Evolutionary conservation across 2,888 invertebrate species (phyloP).

Genomic region (Seira musarum): DNA sequence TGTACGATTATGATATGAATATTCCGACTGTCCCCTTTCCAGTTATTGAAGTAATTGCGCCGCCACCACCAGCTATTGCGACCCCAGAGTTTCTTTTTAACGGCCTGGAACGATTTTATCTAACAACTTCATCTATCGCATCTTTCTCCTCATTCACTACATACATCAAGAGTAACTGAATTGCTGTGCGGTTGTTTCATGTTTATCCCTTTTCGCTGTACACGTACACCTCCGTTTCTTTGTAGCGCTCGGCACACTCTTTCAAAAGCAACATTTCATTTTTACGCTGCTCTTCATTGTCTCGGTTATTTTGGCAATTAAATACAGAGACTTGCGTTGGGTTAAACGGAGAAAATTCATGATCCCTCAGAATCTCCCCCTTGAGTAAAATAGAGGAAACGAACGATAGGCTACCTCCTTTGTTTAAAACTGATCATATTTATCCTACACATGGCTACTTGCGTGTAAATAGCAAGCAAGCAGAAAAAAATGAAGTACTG

Average conservation of each 20-base stretch:
- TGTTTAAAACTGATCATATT: background rate
- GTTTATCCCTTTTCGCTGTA: no score
- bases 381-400: background rate
- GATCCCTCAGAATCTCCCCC: background rate
- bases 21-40: no score
- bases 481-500: background rate
- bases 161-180: no score
- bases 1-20: no score
- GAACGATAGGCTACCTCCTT: background rate
- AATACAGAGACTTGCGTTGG: slow-evolving; percentile 27
- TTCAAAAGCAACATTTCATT: no score
- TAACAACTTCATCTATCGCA: slow-evolving; percentile 43
- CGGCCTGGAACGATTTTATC: no score
- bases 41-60: no score
- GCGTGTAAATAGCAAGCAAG: background rate
- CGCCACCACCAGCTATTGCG: no score
- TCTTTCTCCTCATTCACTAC: no score
- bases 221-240: slow-evolving; percentile 17
- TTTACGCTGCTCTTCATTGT: background rate
- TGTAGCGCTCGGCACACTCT: background rate
- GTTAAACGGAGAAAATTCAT: background rate
- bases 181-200: no score
- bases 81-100: no score
- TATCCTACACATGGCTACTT: background rate
- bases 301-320: slow-evolving; percentile 38